Conservation (phyloP, 2,888 invertebrate species). For the Metellina segmentata region DNA sequence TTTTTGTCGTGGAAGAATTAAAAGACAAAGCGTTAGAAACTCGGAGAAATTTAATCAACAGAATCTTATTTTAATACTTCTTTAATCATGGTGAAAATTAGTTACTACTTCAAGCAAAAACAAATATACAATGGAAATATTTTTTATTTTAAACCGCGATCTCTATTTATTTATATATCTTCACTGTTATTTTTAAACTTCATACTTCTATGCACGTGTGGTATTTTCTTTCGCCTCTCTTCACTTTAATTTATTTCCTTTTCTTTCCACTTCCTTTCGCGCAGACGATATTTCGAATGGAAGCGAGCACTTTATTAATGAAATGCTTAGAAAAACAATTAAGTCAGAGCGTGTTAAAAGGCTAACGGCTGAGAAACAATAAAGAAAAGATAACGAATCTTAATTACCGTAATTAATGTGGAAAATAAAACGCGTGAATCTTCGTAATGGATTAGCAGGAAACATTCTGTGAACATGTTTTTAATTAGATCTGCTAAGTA, state of each 20-base stretch:
- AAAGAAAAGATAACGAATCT: conserved; percentile 11
- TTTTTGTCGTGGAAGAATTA: neutral
- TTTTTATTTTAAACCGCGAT: neutral
- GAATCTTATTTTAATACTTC: conserved; percentile 49
- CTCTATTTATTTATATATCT: conserved; percentile 5
- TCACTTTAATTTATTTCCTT: neutral
- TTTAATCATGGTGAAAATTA: conserved; percentile 54
- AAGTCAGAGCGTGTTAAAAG: conserved; percentile 14
- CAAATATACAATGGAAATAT: neutral
- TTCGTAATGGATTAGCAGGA: conserved; percentile 28
- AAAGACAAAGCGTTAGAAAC: neutral
- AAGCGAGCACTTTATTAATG: conserved; percentile 31
- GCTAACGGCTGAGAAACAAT: neutral
- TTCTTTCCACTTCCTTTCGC: no score
- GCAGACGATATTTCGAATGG: neutral
- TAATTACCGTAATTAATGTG: conserved; percentile 51
- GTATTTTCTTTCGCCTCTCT: neutral
- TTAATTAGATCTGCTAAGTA: conserved; percentile 47
- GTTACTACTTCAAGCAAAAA: conserved; percentile 15
- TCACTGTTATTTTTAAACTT: conserved; percentile 13
- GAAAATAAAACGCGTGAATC: conserved; percentile 7
- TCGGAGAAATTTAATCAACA: conserved; percentile 42
- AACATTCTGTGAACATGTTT: conserved; percentile 33
- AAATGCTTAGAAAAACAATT: conserved; percentile 30
- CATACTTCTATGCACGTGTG: neutral